Conservation (phyloP, 2,888 invertebrate genomes). For the Chaetoderma sp. region DNA sequence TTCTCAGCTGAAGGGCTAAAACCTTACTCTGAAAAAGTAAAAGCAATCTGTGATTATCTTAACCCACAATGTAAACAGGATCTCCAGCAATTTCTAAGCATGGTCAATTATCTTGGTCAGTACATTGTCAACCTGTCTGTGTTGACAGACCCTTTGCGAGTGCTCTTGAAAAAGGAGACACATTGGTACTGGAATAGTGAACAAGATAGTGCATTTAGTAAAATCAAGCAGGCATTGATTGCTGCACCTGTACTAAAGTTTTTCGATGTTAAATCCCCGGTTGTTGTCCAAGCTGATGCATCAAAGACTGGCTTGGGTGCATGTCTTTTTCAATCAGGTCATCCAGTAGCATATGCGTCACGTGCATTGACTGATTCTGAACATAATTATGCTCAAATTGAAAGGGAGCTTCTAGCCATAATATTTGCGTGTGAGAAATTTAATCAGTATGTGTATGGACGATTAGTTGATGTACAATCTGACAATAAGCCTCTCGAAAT, state of each 20-base stretch:
- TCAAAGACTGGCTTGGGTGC: conserved; percentile 33
- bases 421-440: conserved; percentile 31
- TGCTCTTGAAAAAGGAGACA: conserved; percentile 24
- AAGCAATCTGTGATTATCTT: conserved; percentile 36
- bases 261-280: conserved; percentile 18
- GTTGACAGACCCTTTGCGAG: conserved; percentile 32
- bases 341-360: conserved; percentile 37
- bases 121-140: conserved; percentile 37
- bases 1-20: conserved; percentile 31
- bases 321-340: conserved; percentile 27
- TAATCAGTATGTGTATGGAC: conserved; percentile 33
- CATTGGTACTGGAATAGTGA: conserved; percentile 13
- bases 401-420: conserved; percentile 33
- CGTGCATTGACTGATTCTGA: conserved; percentile 32
- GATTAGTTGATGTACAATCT: conserved; percentile 24
- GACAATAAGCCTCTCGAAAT: conserved; percentile 37
- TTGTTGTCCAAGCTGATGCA: conserved; percentile 25
- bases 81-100: conserved; percentile 29
- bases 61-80: conserved; percentile 24
- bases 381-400: conserved; percentile 35
- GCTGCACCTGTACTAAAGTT: conserved; percentile 29
- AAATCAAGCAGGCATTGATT: conserved; percentile 29
- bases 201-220: conserved; percentile 11
- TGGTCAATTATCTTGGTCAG: conserved; percentile 30
- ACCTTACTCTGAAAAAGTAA: conserved; percentile 30